Evolutionary conservation across 1,140 invertebrate species (phyloP).

Genomic region (Andricus grossulariae): DNA sequence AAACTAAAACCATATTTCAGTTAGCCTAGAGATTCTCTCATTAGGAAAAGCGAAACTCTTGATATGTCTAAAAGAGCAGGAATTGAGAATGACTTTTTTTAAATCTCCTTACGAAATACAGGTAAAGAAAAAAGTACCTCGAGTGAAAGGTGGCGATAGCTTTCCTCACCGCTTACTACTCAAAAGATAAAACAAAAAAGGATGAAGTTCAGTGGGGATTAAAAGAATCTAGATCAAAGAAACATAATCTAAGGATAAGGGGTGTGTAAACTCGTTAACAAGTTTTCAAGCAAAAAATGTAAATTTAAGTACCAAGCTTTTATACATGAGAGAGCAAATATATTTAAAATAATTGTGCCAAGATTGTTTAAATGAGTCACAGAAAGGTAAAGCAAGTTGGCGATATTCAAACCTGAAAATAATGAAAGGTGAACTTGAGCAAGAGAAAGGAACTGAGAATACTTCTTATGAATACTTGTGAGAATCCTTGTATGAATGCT

Average conservation of each 20-base stretch:
- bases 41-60: not conserved
- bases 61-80: not conserved
- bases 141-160: not conserved
- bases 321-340: not conserved
- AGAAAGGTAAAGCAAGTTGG: not conserved
- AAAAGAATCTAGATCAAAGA: not conserved
- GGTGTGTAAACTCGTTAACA: not conserved
- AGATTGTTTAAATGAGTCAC: slow-evolving; percentile 3
- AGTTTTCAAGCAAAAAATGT: slow-evolving; percentile 8
- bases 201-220: not conserved
- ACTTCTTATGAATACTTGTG: too few relatives aligned
- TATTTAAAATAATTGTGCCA: too few relatives aligned
- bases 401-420: not conserved
- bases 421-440: slow-evolving; percentile 1
- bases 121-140: not conserved
- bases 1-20: too few relatives aligned
- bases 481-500: not conserved
- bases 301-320: not conserved
- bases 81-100: not conserved
- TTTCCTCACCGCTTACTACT: not conserved
- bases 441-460: not conserved
- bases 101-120: not conserved
- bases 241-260: slow-evolving; percentile 1
- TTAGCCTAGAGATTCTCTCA: not conserved
- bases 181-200: not conserved